Evolutionary conservation across 2,888 invertebrate genomes (phyloP).

Genomic region (Spisula subtruncata): DNA sequence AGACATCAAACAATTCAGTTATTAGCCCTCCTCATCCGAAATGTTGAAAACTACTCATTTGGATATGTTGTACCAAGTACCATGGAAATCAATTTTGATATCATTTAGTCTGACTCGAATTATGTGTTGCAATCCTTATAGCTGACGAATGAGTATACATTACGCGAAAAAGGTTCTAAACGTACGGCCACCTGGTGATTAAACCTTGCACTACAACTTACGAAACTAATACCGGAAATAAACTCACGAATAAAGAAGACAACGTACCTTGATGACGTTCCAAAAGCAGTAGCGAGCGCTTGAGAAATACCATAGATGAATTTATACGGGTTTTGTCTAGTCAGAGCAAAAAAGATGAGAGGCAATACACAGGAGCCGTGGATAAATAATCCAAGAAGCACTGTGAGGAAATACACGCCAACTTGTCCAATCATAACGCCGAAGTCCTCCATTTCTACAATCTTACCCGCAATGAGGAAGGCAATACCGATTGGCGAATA

Average conservation of each 20-base stretch:
- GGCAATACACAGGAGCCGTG: conserved; percentile 97
- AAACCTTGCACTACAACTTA: too few species aligned
- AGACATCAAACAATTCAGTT: too few species aligned
- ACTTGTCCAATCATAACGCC: conserved; percentile 94
- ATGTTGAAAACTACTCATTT: too few species aligned
- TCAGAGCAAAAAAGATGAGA: conserved; percentile 91
- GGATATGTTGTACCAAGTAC: too few species aligned
- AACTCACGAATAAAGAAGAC: neutral
- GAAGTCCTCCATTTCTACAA: conserved; percentile 96
- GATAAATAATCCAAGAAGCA: conserved; percentile 93
- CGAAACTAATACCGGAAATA: too few species aligned
- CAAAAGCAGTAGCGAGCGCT: conserved; percentile 97
- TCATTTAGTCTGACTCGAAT: too few species aligned
- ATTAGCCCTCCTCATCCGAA: too few species aligned
- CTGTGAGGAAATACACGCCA: conserved; percentile 97
- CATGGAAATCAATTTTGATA: too few species aligned
- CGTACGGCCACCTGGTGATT: too few species aligned
- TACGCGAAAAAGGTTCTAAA: too few species aligned
- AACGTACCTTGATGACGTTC: conserved; percentile 95
- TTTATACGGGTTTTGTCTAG: conserved; percentile 85
- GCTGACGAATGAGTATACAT: too few species aligned
- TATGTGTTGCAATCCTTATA: too few species aligned
- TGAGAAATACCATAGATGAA: conserved; percentile 85
- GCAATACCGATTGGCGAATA: conserved; percentile 85
- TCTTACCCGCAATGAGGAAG: conserved; percentile 92